These are phyloP conservation scores for Propithecus coquereli DNA, from an alignment of 2,113 vertebrate genomes.

Conservation along the genomic window DNA sequence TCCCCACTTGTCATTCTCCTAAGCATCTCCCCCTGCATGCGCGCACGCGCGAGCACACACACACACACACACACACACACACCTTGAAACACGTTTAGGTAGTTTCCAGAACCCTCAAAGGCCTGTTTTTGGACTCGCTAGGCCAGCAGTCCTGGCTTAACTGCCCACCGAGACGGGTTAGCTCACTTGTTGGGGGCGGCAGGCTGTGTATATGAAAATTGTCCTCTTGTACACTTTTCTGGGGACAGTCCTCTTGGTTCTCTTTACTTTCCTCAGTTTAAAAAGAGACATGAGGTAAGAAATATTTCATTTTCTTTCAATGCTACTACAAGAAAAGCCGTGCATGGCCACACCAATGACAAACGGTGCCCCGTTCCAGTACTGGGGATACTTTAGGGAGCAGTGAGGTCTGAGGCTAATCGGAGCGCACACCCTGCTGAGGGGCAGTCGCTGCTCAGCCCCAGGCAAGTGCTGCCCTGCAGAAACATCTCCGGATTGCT, in stretches of 20 bases:
- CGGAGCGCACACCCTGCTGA: too few relatives aligned
- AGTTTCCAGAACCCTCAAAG: neutral
- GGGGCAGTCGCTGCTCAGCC: neutral
- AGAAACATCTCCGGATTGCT: neutral
- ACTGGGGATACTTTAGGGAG: fast-evolving
- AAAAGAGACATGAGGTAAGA: neutral
- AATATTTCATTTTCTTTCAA: neutral
- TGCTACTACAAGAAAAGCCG: neutral
- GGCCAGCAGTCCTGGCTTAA: neutral
- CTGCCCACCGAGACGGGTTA: neutral
- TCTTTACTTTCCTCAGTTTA: neutral
- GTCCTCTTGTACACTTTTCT: neutral
- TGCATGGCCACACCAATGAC: fast-evolving
- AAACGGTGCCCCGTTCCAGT: neutral
- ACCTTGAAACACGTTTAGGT: fast-evolving
- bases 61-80: neutral
- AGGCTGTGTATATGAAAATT: neutral
- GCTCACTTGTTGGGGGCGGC: neutral
- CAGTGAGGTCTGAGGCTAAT: neutral
- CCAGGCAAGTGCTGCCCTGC: fast-evolving
- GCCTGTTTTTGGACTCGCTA: neutral
- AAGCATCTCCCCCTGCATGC: neutral
- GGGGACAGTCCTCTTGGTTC: neutral
- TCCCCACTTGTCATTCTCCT: too few relatives aligned
- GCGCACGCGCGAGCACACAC: too few relatives aligned